Conservation (phyloP, 64 coral and sea anemone genomes). For the Actinia equina region DNA sequence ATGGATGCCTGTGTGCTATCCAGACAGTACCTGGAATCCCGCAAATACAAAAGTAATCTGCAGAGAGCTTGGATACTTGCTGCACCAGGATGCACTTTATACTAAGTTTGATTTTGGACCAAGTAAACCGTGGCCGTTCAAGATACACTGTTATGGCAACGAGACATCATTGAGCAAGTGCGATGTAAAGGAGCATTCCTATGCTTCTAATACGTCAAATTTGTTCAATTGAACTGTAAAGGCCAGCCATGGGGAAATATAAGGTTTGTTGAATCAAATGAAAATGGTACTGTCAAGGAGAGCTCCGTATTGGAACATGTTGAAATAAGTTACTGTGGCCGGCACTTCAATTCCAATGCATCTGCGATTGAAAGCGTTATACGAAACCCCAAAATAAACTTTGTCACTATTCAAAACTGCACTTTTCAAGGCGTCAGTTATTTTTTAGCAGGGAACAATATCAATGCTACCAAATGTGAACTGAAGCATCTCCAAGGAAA, state of each 20-base stretch:
- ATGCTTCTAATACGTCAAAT: background rate
- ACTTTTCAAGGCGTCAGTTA: conserved; percentile 28
- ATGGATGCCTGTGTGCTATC: conserved; percentile 48
- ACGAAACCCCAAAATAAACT: conserved; percentile 26
- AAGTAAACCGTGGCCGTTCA: conserved; percentile 5
- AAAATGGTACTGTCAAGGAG: background rate
- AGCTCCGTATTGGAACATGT: conserved; percentile 52
- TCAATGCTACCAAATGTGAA: conserved; percentile 15
- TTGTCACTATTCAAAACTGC: conserved; percentile 52
- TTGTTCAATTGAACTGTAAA: conserved; percentile 29
- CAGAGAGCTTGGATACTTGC: conserved; percentile 60
- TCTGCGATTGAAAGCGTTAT: conserved; percentile 41
- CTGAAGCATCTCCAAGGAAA: conserved; percentile 27
- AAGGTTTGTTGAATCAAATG: conserved; percentile 29
- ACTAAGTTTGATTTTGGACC: background rate
- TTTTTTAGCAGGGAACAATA: background rate
- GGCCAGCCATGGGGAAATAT: conserved; percentile 62
- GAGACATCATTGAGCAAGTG: conserved; percentile 55
- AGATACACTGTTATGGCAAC: conserved; percentile 55
- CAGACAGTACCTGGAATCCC: background rate
- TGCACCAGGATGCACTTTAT: no score
- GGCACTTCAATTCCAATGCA: conserved; percentile 1
- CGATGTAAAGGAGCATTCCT: background rate
- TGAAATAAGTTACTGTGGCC: conserved; percentile 51
- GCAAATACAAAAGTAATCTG: conserved; percentile 23